phyloP scores from a whole-genome alignment of 1,140 invertebrate genomes.

The Stegodyphus mimosarum region DNA sequence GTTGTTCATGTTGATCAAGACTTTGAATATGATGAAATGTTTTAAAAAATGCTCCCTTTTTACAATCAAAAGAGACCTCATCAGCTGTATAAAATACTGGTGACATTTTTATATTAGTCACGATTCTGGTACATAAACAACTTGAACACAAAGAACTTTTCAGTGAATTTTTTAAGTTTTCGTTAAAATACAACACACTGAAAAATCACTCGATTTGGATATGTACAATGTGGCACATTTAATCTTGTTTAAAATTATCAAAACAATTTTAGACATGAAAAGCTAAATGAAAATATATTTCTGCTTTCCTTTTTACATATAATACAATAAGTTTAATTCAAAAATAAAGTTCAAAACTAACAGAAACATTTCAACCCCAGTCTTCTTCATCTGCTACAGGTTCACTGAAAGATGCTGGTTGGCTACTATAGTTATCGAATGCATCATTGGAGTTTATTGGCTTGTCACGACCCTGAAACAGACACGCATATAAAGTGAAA shows the following conservation, averaged over 20 bases:
- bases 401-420: neutral
- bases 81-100: no score
- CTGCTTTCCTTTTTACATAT: neutral
- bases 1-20: slow-evolving; percentile 19
- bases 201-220: no score
- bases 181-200: no score
- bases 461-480: neutral
- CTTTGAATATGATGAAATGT: slow-evolving; percentile 42
- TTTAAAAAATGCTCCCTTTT: neutral
- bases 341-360: neutral
- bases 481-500: neutral
- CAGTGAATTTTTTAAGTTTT: no score
- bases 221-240: no score
- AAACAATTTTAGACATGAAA: neutral
- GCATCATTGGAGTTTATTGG: neutral
- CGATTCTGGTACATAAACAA: no score
- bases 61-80: no score
- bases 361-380: neutral
- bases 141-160: no score
- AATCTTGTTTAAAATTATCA: no score
- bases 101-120: no score
- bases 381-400: neutral
- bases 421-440: neutral
- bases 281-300: neutral
- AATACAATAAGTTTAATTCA: neutral